A percentile compares a stretch with the other conserved stretches of the same genome.
phyloP scores from a whole-genome alignment of 2,113 vertebrate species.

The Brienomyrus brachyistius region DNA sequence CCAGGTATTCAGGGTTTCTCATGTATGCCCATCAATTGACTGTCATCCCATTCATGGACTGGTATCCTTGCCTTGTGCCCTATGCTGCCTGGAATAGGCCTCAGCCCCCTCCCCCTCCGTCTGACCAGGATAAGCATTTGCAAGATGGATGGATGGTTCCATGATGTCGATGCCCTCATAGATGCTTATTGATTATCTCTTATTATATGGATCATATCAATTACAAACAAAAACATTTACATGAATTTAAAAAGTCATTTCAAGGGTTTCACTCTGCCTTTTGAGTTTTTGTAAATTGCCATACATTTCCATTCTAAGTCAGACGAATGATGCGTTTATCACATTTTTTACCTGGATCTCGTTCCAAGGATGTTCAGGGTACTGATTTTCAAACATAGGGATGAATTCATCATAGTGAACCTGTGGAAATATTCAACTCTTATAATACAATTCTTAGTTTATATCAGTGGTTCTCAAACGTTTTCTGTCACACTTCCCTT shows the following conservation, averaged over 20 bases:
- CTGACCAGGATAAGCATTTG: neutral
- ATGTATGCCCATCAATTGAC: neutral
- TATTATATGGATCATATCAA: neutral
- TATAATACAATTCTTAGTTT: too few relatives aligned
- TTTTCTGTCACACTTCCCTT: too few relatives aligned
- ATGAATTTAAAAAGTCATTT: neutral
- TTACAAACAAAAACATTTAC: neutral
- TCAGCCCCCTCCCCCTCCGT: neutral
- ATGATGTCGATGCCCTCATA: neutral
- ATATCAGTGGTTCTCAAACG: too few relatives aligned
- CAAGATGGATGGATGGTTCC: neutral
- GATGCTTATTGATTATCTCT: neutral
- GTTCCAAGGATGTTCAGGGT: conserved; percentile 77
- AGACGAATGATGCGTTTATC: neutral
- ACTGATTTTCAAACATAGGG: conserved; percentile 82
- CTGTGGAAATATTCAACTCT: neutral
- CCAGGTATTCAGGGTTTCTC: neutral
- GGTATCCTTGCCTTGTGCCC: neutral
- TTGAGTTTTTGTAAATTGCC: neutral
- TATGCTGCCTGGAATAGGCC: neutral
- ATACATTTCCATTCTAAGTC: neutral
- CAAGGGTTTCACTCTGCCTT: neutral
- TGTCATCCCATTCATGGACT: neutral
- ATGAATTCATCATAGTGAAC: conserved; percentile 44
- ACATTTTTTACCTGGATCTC: conserved; percentile 65